Conservation (phyloP, 2,888 invertebrate species). For the Biston betularia region DNA sequence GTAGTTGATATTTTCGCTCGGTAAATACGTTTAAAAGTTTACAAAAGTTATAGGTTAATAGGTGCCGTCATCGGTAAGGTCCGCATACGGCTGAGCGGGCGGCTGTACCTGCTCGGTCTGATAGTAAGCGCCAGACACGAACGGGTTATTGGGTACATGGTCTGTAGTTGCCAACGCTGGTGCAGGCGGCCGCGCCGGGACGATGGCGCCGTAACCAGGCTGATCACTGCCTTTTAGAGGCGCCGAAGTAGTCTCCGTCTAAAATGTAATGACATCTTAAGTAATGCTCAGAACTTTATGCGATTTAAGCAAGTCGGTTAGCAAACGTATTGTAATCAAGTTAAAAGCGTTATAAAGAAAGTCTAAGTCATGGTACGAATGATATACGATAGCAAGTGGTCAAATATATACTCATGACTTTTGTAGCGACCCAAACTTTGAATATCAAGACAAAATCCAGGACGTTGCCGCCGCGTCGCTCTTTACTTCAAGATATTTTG, state of each 20-base stretch:
- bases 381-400: too few species aligned
- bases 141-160: slow-evolving; percentile 87
- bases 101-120: slow-evolving; percentile 89
- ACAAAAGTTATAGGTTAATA: slow-evolving; percentile 55
- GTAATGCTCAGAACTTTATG: too few species aligned
- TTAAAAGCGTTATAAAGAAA: too few species aligned
- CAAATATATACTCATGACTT: too few species aligned
- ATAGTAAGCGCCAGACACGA: slow-evolving; percentile 86
- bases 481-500: too few species aligned
- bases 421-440: too few species aligned
- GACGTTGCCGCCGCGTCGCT: too few species aligned
- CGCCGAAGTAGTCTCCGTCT: slow-evolving; percentile 75
- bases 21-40: slow-evolving; percentile 27
- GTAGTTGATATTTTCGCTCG: neutral
- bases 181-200: slow-evolving; percentile 73
- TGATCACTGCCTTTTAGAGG: slow-evolving; percentile 71
- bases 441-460: too few species aligned
- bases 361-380: too few species aligned
- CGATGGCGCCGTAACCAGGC: slow-evolving; percentile 75
- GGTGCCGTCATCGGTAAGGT: slow-evolving; percentile 73
- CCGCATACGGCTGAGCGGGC: slow-evolving; percentile 84
- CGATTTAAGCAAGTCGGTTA: too few species aligned
- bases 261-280: slow-evolving; percentile 19
- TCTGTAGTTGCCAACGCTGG: slow-evolving; percentile 85
- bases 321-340: too few species aligned